Percentiles rank a stretch among this genome's conserved stretches.
These are phyloP conservation scores for Ichneumoninae sp. DNA, from an alignment of 2,888 invertebrate genomes.

Conservation along the genomic window DNA sequence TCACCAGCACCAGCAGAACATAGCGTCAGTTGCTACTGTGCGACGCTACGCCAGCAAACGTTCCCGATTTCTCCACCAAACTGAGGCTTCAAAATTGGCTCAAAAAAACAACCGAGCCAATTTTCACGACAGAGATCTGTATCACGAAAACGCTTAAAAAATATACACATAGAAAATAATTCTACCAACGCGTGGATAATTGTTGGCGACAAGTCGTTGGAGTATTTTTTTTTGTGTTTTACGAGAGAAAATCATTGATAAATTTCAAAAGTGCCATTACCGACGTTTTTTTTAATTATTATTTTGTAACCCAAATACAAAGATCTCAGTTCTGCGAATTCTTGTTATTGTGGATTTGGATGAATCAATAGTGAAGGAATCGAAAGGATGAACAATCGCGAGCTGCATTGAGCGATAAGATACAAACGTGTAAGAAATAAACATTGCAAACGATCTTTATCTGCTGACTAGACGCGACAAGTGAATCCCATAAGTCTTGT, in stretches of 20 bases:
- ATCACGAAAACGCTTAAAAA: neutral
- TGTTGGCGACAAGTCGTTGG: neutral
- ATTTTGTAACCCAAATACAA: neutral
- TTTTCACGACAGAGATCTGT: neutral
- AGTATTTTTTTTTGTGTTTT: neutral
- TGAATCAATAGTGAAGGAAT: slow-evolving; percentile 20
- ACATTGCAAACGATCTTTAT: neutral
- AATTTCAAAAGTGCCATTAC: slow-evolving; percentile 3
- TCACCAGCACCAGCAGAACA: slow-evolving; percentile 47
- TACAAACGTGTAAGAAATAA: neutral
- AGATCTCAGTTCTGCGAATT: slow-evolving; percentile 28
- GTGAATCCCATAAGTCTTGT: slow-evolving; percentile 1
- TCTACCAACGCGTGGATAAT: slow-evolving; percentile 24
- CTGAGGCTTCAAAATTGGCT: slow-evolving; percentile 14
- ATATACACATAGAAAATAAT: slow-evolving; percentile 8
- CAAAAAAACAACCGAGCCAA: slow-evolving; percentile 19
- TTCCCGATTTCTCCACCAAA: slow-evolving; percentile 28
- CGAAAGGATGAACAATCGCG: slow-evolving; percentile 12
- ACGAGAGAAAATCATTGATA: slow-evolving; percentile 18
- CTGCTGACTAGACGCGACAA: slow-evolving; percentile 1
- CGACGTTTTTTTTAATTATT: neutral
- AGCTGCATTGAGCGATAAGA: neutral
- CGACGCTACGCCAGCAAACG: slow-evolving; percentile 59
- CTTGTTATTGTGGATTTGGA: slow-evolving; percentile 18
- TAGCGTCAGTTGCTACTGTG: slow-evolving; percentile 65